Evolutionary conservation across 2,888 invertebrate species (phyloP).

Genomic region (Drosophila diplacantha): DNA sequence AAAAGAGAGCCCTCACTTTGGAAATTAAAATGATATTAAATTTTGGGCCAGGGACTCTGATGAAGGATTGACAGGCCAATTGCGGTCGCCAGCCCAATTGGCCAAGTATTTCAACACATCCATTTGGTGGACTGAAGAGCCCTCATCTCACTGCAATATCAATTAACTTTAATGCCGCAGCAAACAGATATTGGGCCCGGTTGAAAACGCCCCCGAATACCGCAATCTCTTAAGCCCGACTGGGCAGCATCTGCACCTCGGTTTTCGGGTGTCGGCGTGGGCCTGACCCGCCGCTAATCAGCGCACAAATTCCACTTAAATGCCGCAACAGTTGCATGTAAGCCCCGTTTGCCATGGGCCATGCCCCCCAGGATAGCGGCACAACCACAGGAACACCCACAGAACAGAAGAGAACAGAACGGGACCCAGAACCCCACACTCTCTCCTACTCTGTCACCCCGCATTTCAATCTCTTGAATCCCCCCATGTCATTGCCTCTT

Average conservation of each 20-base stretch:
- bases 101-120: constrained; percentile 10
- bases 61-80: constrained; percentile 29
- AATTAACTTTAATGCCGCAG: constrained; percentile 46
- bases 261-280: constrained; percentile 19
- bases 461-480: constrained; percentile 11
- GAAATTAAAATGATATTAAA: constrained; percentile 56
- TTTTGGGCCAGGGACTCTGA: constrained; percentile 14
- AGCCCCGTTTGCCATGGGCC: constrained; percentile 29
- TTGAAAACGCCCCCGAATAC: constrained; percentile 20
- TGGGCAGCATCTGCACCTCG: constrained; percentile 42
- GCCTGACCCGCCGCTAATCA: constrained; percentile 62
- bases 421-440: neutral
- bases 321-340: constrained; percentile 45
- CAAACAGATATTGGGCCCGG: constrained; percentile 12
- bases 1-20: constrained; percentile 29
- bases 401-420: constrained; percentile 27
- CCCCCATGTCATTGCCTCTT: constrained; percentile 32
- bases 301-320: constrained; percentile 62
- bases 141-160: constrained; percentile 18
- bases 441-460: neutral
- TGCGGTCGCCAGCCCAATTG: neutral
- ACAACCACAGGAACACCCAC: constrained; percentile 28
- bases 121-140: neutral
- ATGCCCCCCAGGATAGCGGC: constrained; percentile 13
- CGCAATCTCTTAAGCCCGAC: constrained; percentile 57